A percentile compares a stretch with the other conserved stretches of the same genome.
Evolutionary conservation across 2,888 invertebrate genomes (phyloP).

Genomic region (Sinohyriopsis cumingii): DNA sequence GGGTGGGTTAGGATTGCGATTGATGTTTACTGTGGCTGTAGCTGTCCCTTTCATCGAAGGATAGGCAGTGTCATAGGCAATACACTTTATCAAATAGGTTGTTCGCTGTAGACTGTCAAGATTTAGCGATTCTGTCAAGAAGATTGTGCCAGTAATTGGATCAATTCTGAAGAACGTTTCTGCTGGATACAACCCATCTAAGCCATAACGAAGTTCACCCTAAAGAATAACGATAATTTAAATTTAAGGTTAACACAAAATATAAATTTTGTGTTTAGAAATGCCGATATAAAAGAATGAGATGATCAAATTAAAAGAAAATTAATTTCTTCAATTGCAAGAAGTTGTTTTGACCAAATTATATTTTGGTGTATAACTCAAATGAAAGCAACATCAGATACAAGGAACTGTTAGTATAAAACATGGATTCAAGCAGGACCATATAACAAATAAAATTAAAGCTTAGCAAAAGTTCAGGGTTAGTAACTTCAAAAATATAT

Average conservation of each 20-base stretch:
- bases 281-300: too few relatives aligned
- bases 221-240: slow-evolving; percentile 27
- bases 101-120: slow-evolving; percentile 41
- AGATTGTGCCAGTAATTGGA: slow-evolving; percentile 38
- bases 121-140: slow-evolving; percentile 29
- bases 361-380: too few relatives aligned
- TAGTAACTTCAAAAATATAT: too few relatives aligned
- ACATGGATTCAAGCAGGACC: too few relatives aligned
- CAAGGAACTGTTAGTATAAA: too few relatives aligned
- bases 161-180: slow-evolving; percentile 56
- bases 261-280: not conserved
- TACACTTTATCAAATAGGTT: slow-evolving; percentile 43
- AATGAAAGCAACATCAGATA: too few relatives aligned
- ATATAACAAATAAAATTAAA: too few relatives aligned
- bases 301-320: too few relatives aligned
- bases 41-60: slow-evolving; percentile 46
- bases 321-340: too few relatives aligned
- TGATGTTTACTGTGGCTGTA: slow-evolving; percentile 58
- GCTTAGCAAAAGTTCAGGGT: too few relatives aligned
- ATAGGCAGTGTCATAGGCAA: slow-evolving; percentile 58
- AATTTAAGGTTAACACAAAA: not conserved
- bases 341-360: too few relatives aligned
- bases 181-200: slow-evolving; percentile 57
- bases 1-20: slow-evolving; percentile 61
- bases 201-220: slow-evolving; percentile 55